Percentiles rank a stretch among this genome's conserved stretches.
Conservation (phyloP, 2,113 vertebrate species). For the Misgurnus mizolepis region DNA sequence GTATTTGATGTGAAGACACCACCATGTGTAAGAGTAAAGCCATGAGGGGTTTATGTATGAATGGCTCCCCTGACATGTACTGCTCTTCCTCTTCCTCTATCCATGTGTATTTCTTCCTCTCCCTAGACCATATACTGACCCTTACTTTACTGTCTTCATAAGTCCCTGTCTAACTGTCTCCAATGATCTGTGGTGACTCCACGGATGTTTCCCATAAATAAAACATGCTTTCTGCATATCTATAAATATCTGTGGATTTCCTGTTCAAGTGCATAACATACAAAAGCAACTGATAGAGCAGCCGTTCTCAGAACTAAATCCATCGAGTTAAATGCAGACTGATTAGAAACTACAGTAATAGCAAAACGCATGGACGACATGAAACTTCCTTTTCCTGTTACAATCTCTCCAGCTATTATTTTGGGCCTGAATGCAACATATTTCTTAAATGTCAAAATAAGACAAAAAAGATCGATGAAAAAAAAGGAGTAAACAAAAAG, state of each 20-base stretch:
- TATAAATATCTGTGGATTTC: neutral
- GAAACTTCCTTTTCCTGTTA: constrained; percentile 15
- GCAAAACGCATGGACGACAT: neutral
- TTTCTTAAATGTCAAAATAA: neutral
- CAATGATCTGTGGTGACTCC: neutral
- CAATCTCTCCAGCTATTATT: neutral
- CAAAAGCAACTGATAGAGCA: neutral
- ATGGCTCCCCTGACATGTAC: neutral
- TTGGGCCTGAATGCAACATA: neutral
- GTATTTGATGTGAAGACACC: no score
- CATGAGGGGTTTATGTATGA: neutral
- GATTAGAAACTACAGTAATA: constrained; percentile 15
- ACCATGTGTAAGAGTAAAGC: neutral
- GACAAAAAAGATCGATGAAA: neutral
- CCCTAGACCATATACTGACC: neutral
- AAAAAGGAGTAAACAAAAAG: neutral
- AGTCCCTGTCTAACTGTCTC: neutral
- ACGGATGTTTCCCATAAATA: neutral
- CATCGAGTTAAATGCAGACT: neutral
- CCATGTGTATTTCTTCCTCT: neutral
- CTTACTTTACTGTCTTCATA: neutral
- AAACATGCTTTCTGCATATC: neutral
- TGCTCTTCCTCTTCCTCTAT: neutral
- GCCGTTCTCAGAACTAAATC: neutral
- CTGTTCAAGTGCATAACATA: neutral